Conservation (phyloP, 2,888 invertebrate genomes). For the Pammene fasciana region DNA sequence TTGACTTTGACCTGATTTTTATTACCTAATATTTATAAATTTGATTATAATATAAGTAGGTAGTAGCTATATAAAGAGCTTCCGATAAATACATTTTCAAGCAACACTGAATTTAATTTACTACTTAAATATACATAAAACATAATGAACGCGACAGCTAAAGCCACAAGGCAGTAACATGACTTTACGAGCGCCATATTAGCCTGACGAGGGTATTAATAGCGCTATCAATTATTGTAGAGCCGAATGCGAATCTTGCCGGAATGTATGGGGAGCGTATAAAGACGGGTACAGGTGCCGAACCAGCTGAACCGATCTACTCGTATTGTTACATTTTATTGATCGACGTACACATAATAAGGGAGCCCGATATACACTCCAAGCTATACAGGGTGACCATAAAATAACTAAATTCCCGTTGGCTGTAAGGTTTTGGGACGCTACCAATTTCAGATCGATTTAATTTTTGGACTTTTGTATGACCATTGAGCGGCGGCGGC, state of each 20-base stretch:
- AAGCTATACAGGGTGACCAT: too few species aligned
- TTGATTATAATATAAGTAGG: too few species aligned
- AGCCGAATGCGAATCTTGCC: neutral
- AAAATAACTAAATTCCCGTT: too few species aligned
- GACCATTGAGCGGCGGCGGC: too few species aligned
- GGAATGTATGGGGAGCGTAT: neutral
- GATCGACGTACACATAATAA: neutral
- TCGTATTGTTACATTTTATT: neutral
- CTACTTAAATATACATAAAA: neutral
- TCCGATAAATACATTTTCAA: too few species aligned
- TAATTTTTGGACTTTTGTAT: too few species aligned
- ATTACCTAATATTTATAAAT: too few species aligned
- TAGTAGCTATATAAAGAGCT: too few species aligned
- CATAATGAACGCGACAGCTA: neutral
- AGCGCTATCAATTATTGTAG: conserved; percentile 32
- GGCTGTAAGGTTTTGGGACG: too few species aligned
- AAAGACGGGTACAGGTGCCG: conserved; percentile 8
- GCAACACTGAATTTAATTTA: neutral
- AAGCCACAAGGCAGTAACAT: conserved; percentile 12
- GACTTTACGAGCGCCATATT: conserved; percentile 32
- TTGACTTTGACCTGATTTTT: too few species aligned
- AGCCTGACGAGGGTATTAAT: conserved; percentile 31
- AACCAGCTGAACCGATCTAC: neutral
- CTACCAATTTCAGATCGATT: too few species aligned
- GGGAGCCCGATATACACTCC: too few species aligned